A percentile compares a stretch with the other conserved stretches of the same genome.
These are phyloP conservation scores for Raillietiella orientalis DNA, from an alignment of 2,888 invertebrate genomes.

Conservation along the genomic window DNA sequence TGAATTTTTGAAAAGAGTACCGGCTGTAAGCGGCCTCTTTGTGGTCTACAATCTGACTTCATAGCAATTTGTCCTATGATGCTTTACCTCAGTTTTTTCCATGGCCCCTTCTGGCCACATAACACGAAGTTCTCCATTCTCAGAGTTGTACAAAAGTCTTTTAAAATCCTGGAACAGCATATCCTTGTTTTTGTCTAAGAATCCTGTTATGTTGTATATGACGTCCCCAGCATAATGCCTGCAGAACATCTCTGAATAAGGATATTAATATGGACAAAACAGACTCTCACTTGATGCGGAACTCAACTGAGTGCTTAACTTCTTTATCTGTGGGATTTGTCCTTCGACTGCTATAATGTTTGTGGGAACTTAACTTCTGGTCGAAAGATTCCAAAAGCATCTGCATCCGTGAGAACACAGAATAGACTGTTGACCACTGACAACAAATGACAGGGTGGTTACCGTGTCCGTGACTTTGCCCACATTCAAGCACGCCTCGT, in stretches of 20 bases:
- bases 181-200: constrained; percentile 92
- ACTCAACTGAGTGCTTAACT: constrained; percentile 39
- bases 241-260: constrained; percentile 8
- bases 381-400: constrained; percentile 78
- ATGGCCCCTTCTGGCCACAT: constrained; percentile 96
- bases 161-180: constrained; percentile 90
- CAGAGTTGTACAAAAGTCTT: constrained; percentile 52
- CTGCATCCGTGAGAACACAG: constrained; percentile 11
- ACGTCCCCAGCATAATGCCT: constrained; percentile 94
- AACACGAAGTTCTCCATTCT: constrained; percentile 32
- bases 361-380: constrained; percentile 44
- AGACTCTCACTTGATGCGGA: constrained; percentile 33
- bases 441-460: constrained; percentile 9
- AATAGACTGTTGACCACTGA: constrained; percentile 13
- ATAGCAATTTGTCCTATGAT: background rate
- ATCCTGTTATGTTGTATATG: constrained; percentile 55
- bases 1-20: constrained; percentile 72
- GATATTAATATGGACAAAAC: background rate
- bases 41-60: constrained; percentile 33
- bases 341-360: constrained; percentile 44
- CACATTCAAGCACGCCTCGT: constrained; percentile 84
- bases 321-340: constrained; percentile 47
- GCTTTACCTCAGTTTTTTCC: constrained; percentile 40
- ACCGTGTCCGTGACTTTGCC: constrained; percentile 45
- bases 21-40: constrained; percentile 75